Percentiles rank a stretch among this genome's conserved stretches.
Conservation (phyloP, 2,113 vertebrate genomes). For the Etheostoma spectabile region DNA sequence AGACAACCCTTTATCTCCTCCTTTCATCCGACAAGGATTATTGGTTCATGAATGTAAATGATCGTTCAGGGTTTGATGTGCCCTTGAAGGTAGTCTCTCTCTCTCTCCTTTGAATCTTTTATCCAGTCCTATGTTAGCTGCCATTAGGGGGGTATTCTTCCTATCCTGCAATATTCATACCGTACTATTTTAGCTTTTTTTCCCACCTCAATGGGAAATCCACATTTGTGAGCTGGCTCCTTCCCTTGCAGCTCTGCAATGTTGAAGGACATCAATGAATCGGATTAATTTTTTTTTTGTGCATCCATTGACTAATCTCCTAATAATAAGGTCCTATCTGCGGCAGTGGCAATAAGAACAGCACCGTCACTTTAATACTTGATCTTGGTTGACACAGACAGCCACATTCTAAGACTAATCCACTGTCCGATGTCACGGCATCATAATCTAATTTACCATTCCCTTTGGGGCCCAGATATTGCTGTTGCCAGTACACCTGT, state of each 20-base stretch:
- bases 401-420: constrained; percentile 66
- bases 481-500: constrained; percentile 73
- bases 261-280: constrained; percentile 56
- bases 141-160: constrained; percentile 35
- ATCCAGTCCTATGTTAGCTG: constrained; percentile 45
- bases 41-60: constrained; percentile 81
- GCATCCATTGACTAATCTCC: constrained; percentile 68
- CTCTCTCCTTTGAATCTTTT: constrained; percentile 61
- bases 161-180: constrained; percentile 24
- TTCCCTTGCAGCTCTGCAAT: constrained; percentile 27
- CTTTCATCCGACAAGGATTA: constrained; percentile 73
- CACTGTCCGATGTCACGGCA: constrained; percentile 57
- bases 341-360: constrained; percentile 54
- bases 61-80: constrained; percentile 68
- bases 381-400: constrained; percentile 57
- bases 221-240: constrained; percentile 16
- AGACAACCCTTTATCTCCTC: constrained; percentile 55
- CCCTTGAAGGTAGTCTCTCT: constrained; percentile 65
- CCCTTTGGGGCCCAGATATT: constrained; percentile 66
- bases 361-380: constrained; percentile 71
- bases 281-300: constrained; percentile 41
- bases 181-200: constrained; percentile 15
- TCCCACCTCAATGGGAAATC: constrained; percentile 33
- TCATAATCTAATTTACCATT: constrained; percentile 72
- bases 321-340: constrained; percentile 80